A percentile compares a stretch with the other conserved stretches of the same genome.
phyloP scores from a whole-genome alignment of 2,888 invertebrate species.

The Notodonta dromedarius region DNA sequence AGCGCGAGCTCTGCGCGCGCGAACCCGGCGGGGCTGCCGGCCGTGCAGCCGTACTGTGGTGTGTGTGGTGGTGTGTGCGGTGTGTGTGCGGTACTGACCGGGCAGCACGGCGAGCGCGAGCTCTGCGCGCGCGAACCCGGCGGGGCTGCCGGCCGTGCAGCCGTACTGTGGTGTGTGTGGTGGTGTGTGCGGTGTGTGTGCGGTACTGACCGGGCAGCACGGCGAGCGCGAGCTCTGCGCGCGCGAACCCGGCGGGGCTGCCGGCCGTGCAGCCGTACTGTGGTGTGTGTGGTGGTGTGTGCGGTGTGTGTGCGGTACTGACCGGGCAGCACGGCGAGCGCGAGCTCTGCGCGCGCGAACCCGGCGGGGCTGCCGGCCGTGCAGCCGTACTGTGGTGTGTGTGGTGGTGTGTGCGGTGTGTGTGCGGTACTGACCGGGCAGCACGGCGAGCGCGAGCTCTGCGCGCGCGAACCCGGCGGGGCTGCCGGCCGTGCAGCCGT shows the following conservation, averaged over 20 bases:
- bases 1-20: slow-evolving; percentile 92
- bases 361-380: slow-evolving; percentile 98
- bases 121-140: slow-evolving; percentile 93
- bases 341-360: slow-evolving; percentile 91
- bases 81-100: slow-evolving; percentile 81
- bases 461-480: slow-evolving; percentile 93
- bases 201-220: slow-evolving; percentile 87
- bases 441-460: slow-evolving; percentile 91
- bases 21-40: slow-evolving; percentile 96
- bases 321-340: slow-evolving; percentile 90
- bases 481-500: slow-evolving; percentile 98
- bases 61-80: not conserved
- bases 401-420: not conserved
- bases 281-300: not conserved
- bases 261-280: slow-evolving; percentile 98
- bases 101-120: slow-evolving; percentile 89
- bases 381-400: slow-evolving; percentile 90
- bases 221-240: slow-evolving; percentile 90
- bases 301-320: slow-evolving; percentile 46
- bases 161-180: slow-evolving; percentile 86
- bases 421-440: slow-evolving; percentile 84
- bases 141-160: slow-evolving; percentile 97
- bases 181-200: not conserved
- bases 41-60: slow-evolving; percentile 95
- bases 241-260: slow-evolving; percentile 94